phyloP scores from a whole-genome alignment of 2,888 invertebrate genomes.

The Melanotus villosus region DNA sequence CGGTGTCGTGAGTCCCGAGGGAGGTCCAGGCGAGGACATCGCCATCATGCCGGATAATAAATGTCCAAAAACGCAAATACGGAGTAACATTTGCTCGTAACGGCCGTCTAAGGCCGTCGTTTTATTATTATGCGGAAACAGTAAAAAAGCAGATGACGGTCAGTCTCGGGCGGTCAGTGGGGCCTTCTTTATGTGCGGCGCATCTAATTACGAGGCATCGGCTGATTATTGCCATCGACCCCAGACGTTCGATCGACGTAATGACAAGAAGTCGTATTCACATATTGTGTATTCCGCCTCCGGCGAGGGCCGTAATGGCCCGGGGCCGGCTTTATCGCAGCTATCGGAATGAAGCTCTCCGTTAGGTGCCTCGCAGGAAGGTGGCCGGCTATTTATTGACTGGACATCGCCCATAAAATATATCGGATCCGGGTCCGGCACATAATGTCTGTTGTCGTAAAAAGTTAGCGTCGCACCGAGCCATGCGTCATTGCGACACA shows the following conservation, averaged over 20 bases:
- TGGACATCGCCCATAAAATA: slow-evolving; percentile 70
- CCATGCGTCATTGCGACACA: slow-evolving; percentile 66
- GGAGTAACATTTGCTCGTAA: slow-evolving; percentile 69
- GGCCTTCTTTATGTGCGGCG: slow-evolving; percentile 65
- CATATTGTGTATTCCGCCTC: slow-evolving; percentile 67
- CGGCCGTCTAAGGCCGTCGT: slow-evolving; percentile 67
- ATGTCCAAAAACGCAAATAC: slow-evolving; percentile 69
- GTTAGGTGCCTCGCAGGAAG: slow-evolving; percentile 59
- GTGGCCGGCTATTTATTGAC: slow-evolving; percentile 68
- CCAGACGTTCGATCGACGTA: slow-evolving; percentile 50
- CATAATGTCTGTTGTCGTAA: slow-evolving; percentile 63
- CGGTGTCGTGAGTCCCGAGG: slow-evolving; percentile 48
- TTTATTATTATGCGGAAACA: slow-evolving; percentile 77
- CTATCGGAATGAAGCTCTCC: slow-evolving; percentile 51
- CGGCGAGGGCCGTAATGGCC: slow-evolving; percentile 59
- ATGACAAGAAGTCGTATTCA: slow-evolving; percentile 52
- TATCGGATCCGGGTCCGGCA: slow-evolving; percentile 65
- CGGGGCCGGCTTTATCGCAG: slow-evolving; percentile 59
- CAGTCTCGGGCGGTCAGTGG: slow-evolving; percentile 56
- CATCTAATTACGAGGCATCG: slow-evolving; percentile 67
- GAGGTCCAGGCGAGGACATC: slow-evolving; percentile 59
- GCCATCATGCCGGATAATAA: slow-evolving; percentile 65
- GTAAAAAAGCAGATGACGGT: slow-evolving; percentile 77
- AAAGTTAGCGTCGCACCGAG: slow-evolving; percentile 64
- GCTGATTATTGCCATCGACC: slow-evolving; percentile 61